These are phyloP conservation scores for Pygocentrus nattereri DNA, from an alignment of 2,797 vertebrate genomes.

Conservation along the genomic window DNA sequence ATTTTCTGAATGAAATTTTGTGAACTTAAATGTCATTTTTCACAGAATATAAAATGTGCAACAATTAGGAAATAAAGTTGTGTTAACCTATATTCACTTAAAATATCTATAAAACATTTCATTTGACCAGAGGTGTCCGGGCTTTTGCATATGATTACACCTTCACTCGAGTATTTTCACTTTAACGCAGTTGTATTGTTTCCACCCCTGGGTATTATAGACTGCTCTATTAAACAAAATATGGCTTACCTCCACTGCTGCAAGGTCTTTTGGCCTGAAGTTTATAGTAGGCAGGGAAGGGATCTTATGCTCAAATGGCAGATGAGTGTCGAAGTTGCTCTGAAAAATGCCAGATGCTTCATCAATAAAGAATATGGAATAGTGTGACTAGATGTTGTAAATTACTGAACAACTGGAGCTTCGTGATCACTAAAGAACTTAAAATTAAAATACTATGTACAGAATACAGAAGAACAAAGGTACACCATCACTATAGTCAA, in stretches of 20 bases:
- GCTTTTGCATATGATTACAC: too few relatives aligned
- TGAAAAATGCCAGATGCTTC: conserved; percentile 25
- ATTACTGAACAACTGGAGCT: not conserved
- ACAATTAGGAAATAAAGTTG: too few relatives aligned
- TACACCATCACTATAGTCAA: not conserved
- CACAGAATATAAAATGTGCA: too few relatives aligned
- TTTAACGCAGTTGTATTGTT: too few relatives aligned
- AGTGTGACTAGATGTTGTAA: not conserved
- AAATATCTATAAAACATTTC: too few relatives aligned
- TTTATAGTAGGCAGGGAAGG: conserved; percentile 44
- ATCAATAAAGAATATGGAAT: not conserved
- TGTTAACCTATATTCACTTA: too few relatives aligned
- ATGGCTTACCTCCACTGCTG: conserved; percentile 42
- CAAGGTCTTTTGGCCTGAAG: conserved; percentile 26
- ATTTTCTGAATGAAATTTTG: too few relatives aligned
- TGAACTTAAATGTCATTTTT: too few relatives aligned
- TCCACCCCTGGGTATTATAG: not conserved
- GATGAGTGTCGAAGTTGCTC: conserved; percentile 4
- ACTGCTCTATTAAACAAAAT: not conserved
- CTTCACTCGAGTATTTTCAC: too few relatives aligned
- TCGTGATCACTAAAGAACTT: not conserved
- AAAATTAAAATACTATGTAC: not conserved
- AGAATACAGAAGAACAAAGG: not conserved
- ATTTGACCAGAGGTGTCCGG: too few relatives aligned
- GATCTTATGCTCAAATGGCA: conserved; percentile 17